Percentiles rank a stretch among this genome's conserved stretches.
Conservation (phyloP, 2,888 invertebrate species). For the Troglohyphantes excavatus region DNA sequence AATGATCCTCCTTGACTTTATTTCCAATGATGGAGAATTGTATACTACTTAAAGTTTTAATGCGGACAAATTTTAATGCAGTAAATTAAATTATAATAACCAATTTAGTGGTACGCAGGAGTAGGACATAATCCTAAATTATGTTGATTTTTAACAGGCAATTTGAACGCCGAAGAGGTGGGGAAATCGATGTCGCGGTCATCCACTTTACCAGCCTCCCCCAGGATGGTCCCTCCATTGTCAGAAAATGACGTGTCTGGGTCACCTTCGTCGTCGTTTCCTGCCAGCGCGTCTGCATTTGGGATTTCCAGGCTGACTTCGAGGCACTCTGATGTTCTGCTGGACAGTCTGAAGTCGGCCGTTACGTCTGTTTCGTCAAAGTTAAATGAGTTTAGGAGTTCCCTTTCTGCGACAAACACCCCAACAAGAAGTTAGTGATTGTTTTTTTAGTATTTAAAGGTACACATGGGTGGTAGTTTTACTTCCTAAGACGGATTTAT, state of each 20-base stretch:
- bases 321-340: slow-evolving; percentile 79
- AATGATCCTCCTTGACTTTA: no score
- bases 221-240: neutral
- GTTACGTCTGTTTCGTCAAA: slow-evolving; percentile 93
- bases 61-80: no score
- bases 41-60: no score
- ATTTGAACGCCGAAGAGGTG: neutral
- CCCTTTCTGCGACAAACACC: slow-evolving; percentile 83
- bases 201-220: slow-evolving; percentile 78
- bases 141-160: no score
- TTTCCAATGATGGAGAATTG: no score
- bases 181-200: slow-evolving; percentile 72
- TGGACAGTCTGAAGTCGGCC: slow-evolving; percentile 89
- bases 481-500: no score
- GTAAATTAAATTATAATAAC: no score
- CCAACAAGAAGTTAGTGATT: slow-evolving; percentile 78
- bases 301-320: slow-evolving; percentile 74
- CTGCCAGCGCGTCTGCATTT: slow-evolving; percentile 65
- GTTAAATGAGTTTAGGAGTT: slow-evolving; percentile 94
- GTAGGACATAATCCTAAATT: no score
- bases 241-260: slow-evolving; percentile 18
- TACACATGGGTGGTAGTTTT: no score
- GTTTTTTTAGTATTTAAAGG: no score
- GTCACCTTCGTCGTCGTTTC: slow-evolving; percentile 27
- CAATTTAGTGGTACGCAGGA: no score